Conservation (phyloP, 1,140 invertebrate species). For the Phymorhynchus buccinoides region DNA sequence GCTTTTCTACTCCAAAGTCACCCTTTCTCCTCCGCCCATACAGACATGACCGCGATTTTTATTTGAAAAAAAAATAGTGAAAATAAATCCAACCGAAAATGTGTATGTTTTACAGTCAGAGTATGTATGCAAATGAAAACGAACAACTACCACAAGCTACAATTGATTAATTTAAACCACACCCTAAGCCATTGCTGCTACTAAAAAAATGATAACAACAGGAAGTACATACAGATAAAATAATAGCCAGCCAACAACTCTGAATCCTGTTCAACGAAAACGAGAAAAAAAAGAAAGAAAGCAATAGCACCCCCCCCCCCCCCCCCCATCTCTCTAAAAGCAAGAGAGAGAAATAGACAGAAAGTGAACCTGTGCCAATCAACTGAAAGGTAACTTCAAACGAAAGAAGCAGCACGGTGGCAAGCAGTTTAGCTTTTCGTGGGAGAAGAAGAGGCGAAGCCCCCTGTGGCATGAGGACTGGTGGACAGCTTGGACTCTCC, state of each 20-base stretch:
- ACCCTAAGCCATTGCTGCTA: too few relatives aligned
- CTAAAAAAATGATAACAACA: neutral
- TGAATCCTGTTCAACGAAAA: neutral
- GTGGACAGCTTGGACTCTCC: conserved; percentile 50
- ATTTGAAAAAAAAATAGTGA: neutral
- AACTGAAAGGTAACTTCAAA: neutral
- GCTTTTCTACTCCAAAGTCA: too few relatives aligned
- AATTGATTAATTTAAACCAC: too few relatives aligned
- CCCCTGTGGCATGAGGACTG: conserved; percentile 48
- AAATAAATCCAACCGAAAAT: too few relatives aligned
- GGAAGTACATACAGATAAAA: neutral
- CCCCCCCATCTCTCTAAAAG: too few relatives aligned
- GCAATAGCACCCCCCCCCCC: too few relatives aligned
- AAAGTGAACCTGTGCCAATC: too few relatives aligned
- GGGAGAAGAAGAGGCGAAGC: neutral
- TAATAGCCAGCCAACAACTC: neutral
- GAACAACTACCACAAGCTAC: too few relatives aligned
- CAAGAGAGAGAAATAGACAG: too few relatives aligned
- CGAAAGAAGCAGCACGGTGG: neutral
- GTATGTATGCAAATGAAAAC: neutral
- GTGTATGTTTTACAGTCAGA: too few relatives aligned
- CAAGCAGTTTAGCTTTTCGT: conserved; percentile 26
- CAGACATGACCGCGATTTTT: too few relatives aligned
- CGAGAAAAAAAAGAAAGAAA: neutral
- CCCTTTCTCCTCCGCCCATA: too few relatives aligned